A percentile compares a stretch with the other conserved stretches of the same genome.
phyloP scores from a whole-genome alignment of 2,113 vertebrate species.

The Osmerus eperlanus region DNA sequence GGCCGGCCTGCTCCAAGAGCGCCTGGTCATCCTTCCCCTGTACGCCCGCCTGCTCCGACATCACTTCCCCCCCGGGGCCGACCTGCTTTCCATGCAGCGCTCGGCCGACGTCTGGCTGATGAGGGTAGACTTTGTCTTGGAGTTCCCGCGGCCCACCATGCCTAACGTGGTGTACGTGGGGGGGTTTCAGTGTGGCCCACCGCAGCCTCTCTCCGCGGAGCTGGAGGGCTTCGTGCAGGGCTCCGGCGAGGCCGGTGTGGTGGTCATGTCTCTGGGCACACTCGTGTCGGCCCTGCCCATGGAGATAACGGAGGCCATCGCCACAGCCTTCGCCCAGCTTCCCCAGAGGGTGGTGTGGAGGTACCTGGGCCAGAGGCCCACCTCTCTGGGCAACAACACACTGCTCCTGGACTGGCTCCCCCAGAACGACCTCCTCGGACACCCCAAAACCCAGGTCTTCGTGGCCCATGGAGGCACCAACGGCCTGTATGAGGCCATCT shows the following conservation, averaged over 20 bases:
- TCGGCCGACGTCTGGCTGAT: conserved; percentile 70
- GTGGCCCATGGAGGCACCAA: conserved; percentile 74
- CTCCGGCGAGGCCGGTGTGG: conserved; percentile 68
- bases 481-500: conserved; percentile 71
- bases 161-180: conserved; percentile 71
- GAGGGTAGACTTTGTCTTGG: conserved; percentile 68
- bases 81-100: conserved; percentile 57
- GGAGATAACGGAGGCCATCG: conserved; percentile 57
- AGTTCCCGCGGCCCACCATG: conserved; percentile 68
- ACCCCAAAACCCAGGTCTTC: conserved; percentile 68
- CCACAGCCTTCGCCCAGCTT: conserved; percentile 67
- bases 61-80: conserved; percentile 65
- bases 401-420: conserved; percentile 69
- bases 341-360: conserved; percentile 74
- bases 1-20: conserved; percentile 30
- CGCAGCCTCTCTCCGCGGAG: conserved; percentile 49
- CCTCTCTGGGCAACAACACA: conserved; percentile 68
- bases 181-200: conserved; percentile 67
- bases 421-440: conserved; percentile 71
- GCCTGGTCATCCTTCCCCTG: conserved; percentile 46
- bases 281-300: conserved; percentile 57
- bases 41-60: conserved; percentile 58
- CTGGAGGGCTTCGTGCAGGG: conserved; percentile 70
- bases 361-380: conserved; percentile 54
- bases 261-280: conserved; percentile 71